A percentile compares a stretch with the other conserved stretches of the same genome.
Evolutionary conservation across 2,888 invertebrate genomes (phyloP).

Genomic region (Metalampra italica): DNA sequence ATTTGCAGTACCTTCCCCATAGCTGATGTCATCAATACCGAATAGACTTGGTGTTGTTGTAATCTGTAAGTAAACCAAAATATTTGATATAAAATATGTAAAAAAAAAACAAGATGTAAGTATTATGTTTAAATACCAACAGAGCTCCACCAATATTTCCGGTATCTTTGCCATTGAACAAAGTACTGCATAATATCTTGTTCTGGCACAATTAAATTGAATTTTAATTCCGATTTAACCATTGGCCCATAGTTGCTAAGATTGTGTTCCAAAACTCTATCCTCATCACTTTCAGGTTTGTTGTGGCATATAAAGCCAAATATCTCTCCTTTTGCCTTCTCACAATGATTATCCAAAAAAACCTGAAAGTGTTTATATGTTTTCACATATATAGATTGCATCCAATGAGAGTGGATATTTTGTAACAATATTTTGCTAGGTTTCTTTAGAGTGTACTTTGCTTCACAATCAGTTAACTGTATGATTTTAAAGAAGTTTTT

Average conservation of each 20-base stretch:
- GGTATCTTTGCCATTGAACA: conserved; percentile 85
- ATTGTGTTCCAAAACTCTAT: conserved; percentile 26
- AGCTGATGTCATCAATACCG: conserved; percentile 78
- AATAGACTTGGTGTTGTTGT: conserved; percentile 86
- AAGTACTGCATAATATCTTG: conserved; percentile 80
- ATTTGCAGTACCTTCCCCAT: conserved; percentile 53
- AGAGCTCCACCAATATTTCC: conserved; percentile 92
- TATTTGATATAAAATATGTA: too few species aligned
- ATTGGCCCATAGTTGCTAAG: conserved; percentile 22
- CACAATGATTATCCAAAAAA: conserved; percentile 26
- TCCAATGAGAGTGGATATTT: conserved; percentile 58
- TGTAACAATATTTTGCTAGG: conserved; percentile 50
- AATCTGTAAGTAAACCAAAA: conserved; percentile 59
- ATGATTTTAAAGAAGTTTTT: conserved; percentile 47
- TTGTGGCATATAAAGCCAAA: conserved; percentile 38
- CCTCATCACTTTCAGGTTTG: conserved; percentile 20
- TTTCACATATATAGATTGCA: conserved; percentile 46
- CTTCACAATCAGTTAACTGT: conserved; percentile 21
- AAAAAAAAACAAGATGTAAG: too few species aligned
- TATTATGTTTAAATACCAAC: conserved; percentile 56
- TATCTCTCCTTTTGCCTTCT: conserved; percentile 18
- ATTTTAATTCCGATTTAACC: conserved; percentile 39
- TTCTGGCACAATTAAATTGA: conserved; percentile 63
- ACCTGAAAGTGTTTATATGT: conserved; percentile 48
- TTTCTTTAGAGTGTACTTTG: conserved; percentile 35